Conservation (phyloP, 2,888 invertebrate species). For the Ferrisia virgata region DNA sequence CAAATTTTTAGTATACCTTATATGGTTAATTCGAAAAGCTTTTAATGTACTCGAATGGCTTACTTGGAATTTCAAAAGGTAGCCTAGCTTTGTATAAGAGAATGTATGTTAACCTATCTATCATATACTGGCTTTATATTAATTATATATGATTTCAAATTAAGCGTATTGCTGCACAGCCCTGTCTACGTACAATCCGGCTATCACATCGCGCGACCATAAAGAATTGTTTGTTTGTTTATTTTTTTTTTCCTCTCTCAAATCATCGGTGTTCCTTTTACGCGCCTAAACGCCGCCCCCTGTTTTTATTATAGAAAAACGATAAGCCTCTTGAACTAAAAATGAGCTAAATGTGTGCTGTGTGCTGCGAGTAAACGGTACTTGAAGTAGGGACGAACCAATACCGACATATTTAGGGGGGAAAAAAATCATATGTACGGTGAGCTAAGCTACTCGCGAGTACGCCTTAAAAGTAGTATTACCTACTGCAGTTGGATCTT, state of each 20-base stretch:
- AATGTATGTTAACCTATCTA: too few species aligned
- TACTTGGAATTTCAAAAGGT: too few species aligned
- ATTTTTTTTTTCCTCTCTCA: slow-evolving; percentile 5
- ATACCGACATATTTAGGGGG: neutral
- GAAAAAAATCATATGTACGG: neutral
- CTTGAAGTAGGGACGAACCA: slow-evolving; percentile 19
- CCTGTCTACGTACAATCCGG: neutral
- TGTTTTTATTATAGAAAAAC: slow-evolving; percentile 17
- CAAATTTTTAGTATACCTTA: neutral
- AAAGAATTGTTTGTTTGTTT: neutral
- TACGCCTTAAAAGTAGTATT: slow-evolving; percentile 28
- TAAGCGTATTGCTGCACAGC: neutral
- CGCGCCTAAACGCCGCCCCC: slow-evolving; percentile 36
- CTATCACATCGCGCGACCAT: neutral
- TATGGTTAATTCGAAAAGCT: too few species aligned
- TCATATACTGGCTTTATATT: too few species aligned
- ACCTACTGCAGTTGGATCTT: neutral
- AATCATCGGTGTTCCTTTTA: too few species aligned
- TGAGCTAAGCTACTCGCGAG: neutral
- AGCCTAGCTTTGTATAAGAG: too few species aligned
- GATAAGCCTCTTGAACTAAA: slow-evolving; percentile 21
- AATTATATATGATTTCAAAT: neutral
- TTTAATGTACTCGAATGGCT: too few species aligned
- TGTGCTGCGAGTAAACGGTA: neutral
- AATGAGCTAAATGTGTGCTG: slow-evolving; percentile 2